These are phyloP conservation scores for Melinaea menophilus DNA, from an alignment of 2,888 invertebrate species.

Conservation along the genomic window DNA sequence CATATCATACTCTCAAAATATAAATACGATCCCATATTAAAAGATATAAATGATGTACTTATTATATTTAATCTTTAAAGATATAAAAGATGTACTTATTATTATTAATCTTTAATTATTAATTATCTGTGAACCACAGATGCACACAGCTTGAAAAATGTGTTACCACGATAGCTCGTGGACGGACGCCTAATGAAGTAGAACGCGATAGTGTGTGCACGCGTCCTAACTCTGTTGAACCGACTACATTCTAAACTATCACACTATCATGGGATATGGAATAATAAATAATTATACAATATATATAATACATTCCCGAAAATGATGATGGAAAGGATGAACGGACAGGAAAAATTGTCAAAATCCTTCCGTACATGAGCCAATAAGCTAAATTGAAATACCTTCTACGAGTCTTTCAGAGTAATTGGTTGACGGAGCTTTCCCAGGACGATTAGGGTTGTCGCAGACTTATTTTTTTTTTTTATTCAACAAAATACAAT, in stretches of 20 bases:
- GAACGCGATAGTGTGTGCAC: conserved; percentile 68
- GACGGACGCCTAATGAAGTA: conserved; percentile 66
- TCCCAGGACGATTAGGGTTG: conserved; percentile 50
- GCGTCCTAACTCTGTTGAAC: conserved; percentile 27
- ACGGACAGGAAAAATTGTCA: conserved; percentile 66
- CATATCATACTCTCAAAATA: no score
- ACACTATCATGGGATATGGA: background rate
- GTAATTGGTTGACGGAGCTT: conserved; percentile 70
- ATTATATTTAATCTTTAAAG: conserved; percentile 8
- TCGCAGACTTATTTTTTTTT: conserved; percentile 22
- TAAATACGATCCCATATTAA: no score
- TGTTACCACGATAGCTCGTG: conserved; percentile 56
- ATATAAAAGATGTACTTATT: no score
- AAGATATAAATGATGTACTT: no score
- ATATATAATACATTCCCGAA: background rate
- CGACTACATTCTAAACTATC: background rate
- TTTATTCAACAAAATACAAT: conserved; percentile 11
- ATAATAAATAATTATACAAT: background rate
- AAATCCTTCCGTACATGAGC: conserved; percentile 68
- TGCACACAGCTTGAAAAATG: conserved; percentile 62
- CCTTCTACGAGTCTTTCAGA: conserved; percentile 67
- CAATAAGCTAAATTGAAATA: conserved; percentile 75
- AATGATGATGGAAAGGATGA: conserved; percentile 57
- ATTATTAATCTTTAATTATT: conserved; percentile 15
- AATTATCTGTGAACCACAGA: conserved; percentile 14